Evolutionary conservation across 2,888 invertebrate species (phyloP), one percentile per base, ranked within the genome.

Genomic region (Limnephilus marmoratus): DNA sequence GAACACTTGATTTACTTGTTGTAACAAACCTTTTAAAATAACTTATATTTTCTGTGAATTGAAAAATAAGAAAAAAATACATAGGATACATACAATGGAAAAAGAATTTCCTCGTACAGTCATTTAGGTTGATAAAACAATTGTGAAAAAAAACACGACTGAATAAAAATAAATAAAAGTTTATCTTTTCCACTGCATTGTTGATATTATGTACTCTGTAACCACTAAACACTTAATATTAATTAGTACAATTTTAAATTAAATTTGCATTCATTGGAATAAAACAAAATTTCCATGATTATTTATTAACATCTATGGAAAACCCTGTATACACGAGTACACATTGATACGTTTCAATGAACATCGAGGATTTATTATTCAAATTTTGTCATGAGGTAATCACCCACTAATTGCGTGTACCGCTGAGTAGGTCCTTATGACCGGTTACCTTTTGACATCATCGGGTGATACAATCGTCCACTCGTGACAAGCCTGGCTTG

Each of bases 381-480:
- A 68, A 68, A 68, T 68, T 41, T 41, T 68, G 7, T 24, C n/a
- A 68, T 68, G 68, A 68, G 68, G 68, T 68, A 68, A 68, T 68
- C 68, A 68, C 68, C 9, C 68, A n/a, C 68, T 68, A 68, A 68
- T 68, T 68, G 68, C 24, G 9, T 68, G 68, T 24, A 68, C 68
- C 68, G 68, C 9, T 9, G 68, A 53, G 68, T 68, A 68, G 68
- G 68, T 68, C 68, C 24, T 18, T 68, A 68, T 68, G 68, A 68
- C 24, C 31, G 45, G 85, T 41, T 86, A 41, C 37, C 45, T 86
- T 86, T 37, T 37, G 85, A 86, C 85, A 86, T 41, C n/a, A 86
- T 41, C 85, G n/a, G 24, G 29, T 34, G 82, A 34, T 68, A 68
- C 68, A 68, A 68, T 18, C 68, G 68, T 24, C 68, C 24, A 68